Base-by-base conservation (phyloP, 2,888 invertebrate genomes). In the Oxycera nigricornis region DNA sequence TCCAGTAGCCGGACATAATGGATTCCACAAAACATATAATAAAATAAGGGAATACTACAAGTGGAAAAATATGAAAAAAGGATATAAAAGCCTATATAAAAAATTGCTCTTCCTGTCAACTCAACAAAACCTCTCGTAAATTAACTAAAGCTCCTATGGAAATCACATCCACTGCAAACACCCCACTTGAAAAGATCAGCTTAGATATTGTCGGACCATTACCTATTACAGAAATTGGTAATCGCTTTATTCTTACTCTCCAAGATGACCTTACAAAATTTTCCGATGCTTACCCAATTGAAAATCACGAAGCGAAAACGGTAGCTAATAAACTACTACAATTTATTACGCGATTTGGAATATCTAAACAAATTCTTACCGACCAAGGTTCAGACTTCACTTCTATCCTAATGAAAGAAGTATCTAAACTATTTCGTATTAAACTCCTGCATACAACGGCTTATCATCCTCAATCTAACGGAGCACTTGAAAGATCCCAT, bases 231-330 rank as follows among this genome's bases (percentile, higher is more conserved):
- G 73, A 78, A 74, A 72, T 77, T 41, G 79, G 78, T 20, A 79
- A 80, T 76, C 77, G 73, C 74, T 81, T 77, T 72, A 73, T 83
- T 28, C 65, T 84, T n/a, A 82, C 82, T 0, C 20, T 81, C 1
- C 81, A 82, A 77, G 81, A 82, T 57, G 81, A 82, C 74, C 70
- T 82, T 7, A 80, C 82, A 0, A 82, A 83, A 79, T 83, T 78
- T 76, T 79, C 80, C 7, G 75, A 79, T 74, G 82, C 81, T 11
- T 77, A 76, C 50, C 73, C 81, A 0, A 76, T 84, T 6, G 79
- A 78, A 3, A 81, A 82, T 78, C 80, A 73, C 28, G 73, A 82
- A 77, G 79, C 83, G 0, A 28, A 50, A 28, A 82, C 81, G 0
- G 78, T 83, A 6, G 81, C 82, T 61, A 31, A 11, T 30, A 1